Evolutionary conservation across 2,797 vertebrate genomes (phyloP), one percentile per base, ranked within the genome.

Genomic region (Amblyopsis hoosieri): DNA sequence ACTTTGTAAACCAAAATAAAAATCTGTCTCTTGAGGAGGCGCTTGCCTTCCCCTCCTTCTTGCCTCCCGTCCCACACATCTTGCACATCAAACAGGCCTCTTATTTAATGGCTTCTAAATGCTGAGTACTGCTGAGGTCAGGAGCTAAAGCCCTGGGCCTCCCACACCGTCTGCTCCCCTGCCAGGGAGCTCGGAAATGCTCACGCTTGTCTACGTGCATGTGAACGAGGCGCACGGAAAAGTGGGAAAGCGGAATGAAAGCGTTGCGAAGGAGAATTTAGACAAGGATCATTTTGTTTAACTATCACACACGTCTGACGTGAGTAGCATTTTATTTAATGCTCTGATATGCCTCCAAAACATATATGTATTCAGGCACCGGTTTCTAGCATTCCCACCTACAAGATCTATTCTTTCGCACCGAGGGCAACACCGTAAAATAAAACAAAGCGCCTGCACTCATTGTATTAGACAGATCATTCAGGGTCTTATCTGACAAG

Each of bases 51-150:
- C 57, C 62, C 67, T 50, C 33, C 80, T 53, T 47, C 64, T 82
- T 79, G 72, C 67, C 76, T 83, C 71, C 69, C 51, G 66, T 76
- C 83, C 60, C 79, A 87, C 78, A 85, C 81, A 87, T 80, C 83
- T 82, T 84, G 75, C 79, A 90, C 85, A 88, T 91, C 83, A 89
- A 91, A 90, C 82, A 69, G 68, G 63, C 66, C 51, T 59, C 56
- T 77, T 74, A 82, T 82, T 90, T 86, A 81, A 80, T 65, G 75
- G 73, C 67, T 77, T 86, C 74, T 75, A 81, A 85, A 84, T 79
- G 76, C 76, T 45, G 79, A 84, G 80, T 63, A 62, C 64, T 74
- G 71, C 62, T 62, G 67, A 81, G 85, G 83, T 85, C 82, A 79
- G 64, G 82, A 83, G 67, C 63, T 75, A 81, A 78, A 72, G 68